Conservation (phyloP, 2,888 invertebrate species). For the Cheilosia impressa region DNA sequence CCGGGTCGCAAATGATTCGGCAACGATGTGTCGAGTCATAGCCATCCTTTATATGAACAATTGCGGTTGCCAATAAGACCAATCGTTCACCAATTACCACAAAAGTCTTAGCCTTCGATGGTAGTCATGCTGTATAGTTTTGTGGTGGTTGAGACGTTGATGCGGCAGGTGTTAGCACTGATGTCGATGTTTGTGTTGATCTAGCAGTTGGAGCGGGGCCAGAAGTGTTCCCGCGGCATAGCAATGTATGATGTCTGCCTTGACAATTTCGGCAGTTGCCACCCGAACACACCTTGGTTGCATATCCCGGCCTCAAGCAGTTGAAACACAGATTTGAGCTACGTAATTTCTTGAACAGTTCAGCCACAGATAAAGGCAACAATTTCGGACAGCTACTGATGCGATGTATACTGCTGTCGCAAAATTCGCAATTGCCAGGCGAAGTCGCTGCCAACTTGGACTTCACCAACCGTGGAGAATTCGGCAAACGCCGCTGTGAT, state of each 20-base stretch:
- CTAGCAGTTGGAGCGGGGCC: not conserved
- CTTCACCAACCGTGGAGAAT: slow-evolving; percentile 17
- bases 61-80: slow-evolving; percentile 28
- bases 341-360: slow-evolving; percentile 25
- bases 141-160: slow-evolving; percentile 5
- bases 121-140: slow-evolving; percentile 7
- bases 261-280: slow-evolving; percentile 8
- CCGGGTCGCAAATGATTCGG: slow-evolving; percentile 33
- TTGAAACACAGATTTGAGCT: slow-evolving; percentile 27
- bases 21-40: slow-evolving; percentile 22
- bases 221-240: slow-evolving; percentile 3
- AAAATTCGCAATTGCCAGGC: slow-evolving; percentile 37
- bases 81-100: slow-evolving; percentile 25
- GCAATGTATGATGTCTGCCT: slow-evolving; percentile 18
- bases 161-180: not conserved
- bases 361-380: slow-evolving; percentile 18
- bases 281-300: not conserved
- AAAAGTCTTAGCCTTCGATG: slow-evolving; percentile 19
- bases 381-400: slow-evolving; percentile 23
- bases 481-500: not conserved
- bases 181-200: slow-evolving; percentile 6
- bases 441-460: slow-evolving; percentile 17
- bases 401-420: slow-evolving; percentile 20
- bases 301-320: slow-evolving; percentile 21
- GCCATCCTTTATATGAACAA: slow-evolving; percentile 17